These are phyloP conservation scores for Rhagoletis pomonella DNA, from an alignment of 1,140 invertebrate genomes.

Conservation along the genomic window DNA sequence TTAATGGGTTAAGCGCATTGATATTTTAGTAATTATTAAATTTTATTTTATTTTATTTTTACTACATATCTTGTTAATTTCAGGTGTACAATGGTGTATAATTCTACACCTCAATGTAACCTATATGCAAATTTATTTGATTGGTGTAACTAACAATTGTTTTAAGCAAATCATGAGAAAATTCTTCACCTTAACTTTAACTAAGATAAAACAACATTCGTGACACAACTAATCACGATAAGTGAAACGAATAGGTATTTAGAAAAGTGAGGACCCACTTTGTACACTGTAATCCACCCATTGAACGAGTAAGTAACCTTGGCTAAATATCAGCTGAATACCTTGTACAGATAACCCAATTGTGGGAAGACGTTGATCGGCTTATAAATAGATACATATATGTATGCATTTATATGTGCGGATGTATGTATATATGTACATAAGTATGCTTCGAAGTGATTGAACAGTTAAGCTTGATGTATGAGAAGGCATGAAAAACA, in stretches of 20 bases:
- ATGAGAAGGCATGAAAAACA: neutral
- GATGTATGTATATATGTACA: neutral
- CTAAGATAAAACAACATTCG: neutral
- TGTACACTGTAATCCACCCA: neutral
- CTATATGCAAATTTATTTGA: conserved; percentile 18
- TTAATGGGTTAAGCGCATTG: neutral
- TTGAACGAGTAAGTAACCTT: conserved; percentile 8
- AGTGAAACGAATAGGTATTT: conserved; percentile 5
- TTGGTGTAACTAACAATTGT: neutral
- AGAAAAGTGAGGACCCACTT: conserved; percentile 7
- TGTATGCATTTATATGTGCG: neutral
- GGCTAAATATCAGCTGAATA: neutral
- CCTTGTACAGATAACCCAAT: conserved; percentile 40
- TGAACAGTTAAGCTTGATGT: neutral
- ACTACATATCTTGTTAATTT: neutral
- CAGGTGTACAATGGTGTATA: neutral
- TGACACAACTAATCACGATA: conserved; percentile 37
- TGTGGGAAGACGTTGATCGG: neutral
- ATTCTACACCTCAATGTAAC: neutral
- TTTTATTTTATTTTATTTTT: neutral
- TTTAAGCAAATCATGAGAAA: conserved; percentile 18
- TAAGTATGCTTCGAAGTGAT: neutral
- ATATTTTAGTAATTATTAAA: neutral
- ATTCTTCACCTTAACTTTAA: neutral
- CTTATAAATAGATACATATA: neutral